phyloP scores from a whole-genome alignment of 2,797 vertebrate species.

The Acropternis orthonyx region DNA sequence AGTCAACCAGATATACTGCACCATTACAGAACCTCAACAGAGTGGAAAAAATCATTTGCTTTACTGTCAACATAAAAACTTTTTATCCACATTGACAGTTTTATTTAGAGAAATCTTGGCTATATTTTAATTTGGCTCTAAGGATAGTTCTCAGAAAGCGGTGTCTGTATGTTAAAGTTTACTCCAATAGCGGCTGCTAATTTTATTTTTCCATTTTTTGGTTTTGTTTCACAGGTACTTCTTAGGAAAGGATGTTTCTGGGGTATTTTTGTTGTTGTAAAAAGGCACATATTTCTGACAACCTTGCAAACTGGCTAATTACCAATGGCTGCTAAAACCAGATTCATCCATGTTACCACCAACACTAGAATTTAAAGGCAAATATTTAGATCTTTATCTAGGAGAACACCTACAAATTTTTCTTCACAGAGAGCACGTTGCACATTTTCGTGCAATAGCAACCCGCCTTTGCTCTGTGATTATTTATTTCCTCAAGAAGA shows the following conservation, averaged over 20 bases:
- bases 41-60: conserved; percentile 71
- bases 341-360: neutral
- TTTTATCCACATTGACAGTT: conserved; percentile 71
- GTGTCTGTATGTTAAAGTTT: conserved; percentile 46
- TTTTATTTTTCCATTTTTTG: conserved; percentile 20
- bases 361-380: conserved; percentile 6
- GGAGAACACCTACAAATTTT: neutral
- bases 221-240: conserved; percentile 54
- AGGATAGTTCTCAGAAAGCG: conserved; percentile 64
- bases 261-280: neutral
- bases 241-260: neutral
- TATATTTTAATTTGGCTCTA: conserved; percentile 72
- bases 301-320: conserved; percentile 31
- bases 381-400: neutral
- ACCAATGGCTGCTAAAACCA: conserved; percentile 1
- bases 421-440: neutral
- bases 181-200: conserved; percentile 44
- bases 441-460: neutral
- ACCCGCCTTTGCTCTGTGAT: neutral
- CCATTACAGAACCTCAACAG: conserved; percentile 62
- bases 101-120: conserved; percentile 71
- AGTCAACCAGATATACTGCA: conserved; percentile 65
- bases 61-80: conserved; percentile 71
- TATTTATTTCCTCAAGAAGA: neutral
- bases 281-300: conserved; percentile 9